Conservation (phyloP, 2,113 vertebrate genomes). For the Stegastes partitus region DNA sequence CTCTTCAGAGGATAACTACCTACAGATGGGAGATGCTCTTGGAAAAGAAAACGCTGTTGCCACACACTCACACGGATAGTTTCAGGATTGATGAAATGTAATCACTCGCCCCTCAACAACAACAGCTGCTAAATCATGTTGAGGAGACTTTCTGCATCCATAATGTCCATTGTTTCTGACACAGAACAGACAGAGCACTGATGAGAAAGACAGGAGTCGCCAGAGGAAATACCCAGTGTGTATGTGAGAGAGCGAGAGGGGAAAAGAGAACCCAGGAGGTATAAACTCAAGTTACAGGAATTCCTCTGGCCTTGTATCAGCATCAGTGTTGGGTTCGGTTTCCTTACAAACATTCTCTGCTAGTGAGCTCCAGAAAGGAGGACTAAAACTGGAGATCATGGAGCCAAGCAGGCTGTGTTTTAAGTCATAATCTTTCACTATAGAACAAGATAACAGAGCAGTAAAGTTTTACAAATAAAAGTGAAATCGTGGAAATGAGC, state of each 20-base stretch:
- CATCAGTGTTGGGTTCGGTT: slow-evolving; percentile 76
- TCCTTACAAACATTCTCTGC: slow-evolving; percentile 76
- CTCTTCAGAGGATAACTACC: slow-evolving; percentile 76
- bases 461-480: slow-evolving; percentile 12
- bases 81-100: slow-evolving; percentile 71
- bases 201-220: slow-evolving; percentile 74
- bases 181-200: slow-evolving; percentile 58
- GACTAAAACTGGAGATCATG: slow-evolving; percentile 27
- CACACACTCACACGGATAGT: slow-evolving; percentile 49
- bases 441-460: neutral
- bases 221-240: slow-evolving; percentile 72
- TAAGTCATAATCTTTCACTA: slow-evolving; percentile 13
- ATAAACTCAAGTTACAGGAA: slow-evolving; percentile 83
- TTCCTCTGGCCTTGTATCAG: slow-evolving; percentile 80
- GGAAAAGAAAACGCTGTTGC: slow-evolving; percentile 51
- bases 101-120: slow-evolving; percentile 53
- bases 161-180: slow-evolving; percentile 57
- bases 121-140: slow-evolving; percentile 73
- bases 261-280: slow-evolving; percentile 76
- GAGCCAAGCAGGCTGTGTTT: slow-evolving; percentile 37
- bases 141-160: slow-evolving; percentile 56
- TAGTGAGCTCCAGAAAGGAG: slow-evolving; percentile 30
- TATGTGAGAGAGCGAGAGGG: slow-evolving; percentile 38
- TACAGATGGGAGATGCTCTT: slow-evolving; percentile 77
- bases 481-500: neutral